Evolutionary conservation across 2,797 vertebrate species (phyloP), one percentile per base, ranked within the genome.

Genomic region (Peromyscus attwateri): DNA sequence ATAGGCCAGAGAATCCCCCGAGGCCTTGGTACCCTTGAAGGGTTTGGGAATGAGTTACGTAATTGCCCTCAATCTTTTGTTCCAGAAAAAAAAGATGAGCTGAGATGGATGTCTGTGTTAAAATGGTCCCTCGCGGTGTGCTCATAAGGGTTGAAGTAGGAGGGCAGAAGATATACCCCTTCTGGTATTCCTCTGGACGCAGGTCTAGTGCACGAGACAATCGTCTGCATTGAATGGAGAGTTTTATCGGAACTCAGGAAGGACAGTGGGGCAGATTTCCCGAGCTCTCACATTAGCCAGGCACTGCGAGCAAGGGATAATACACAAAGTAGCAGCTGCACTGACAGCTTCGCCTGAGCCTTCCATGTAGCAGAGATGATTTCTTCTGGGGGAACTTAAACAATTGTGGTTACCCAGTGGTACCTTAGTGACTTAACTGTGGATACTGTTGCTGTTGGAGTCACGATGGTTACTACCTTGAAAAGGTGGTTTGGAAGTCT

Each of bases 201-300:
- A 75, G 89, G 75, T 88, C 82, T 92, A 94, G 96, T 94, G 90
- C 97, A 82, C 49, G 82, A 97, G 96, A 77, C 91, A 83, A 88
- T 93, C 83, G 68, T 55, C 62, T 94, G 46, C 82, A 79, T 73
- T 87, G 93, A 97, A 96, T 94, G 92, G 93, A 81, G 93, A 95
- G 82, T 94, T 95, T 84, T 93, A 81, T 95, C 87, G 94, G 79
- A 94, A 66, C 27, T 11, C 79, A 92, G 60, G 92, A 89, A 95
- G 70, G 89, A 75, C 80, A 87, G 16, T 95, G 79, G 77, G 85
- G 95, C 91, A 95, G 94, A 89, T 92, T 89, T 85, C 75, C 91
- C 82, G 55, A 92, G 52, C 83, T 76, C 84, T 94, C 76, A 11
- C 55, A 49, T 96, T 93, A 81, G 79, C 34, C 27, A 76, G 88